Percentiles rank a stretch among this genome's conserved stretches.
Evolutionary conservation across 1,140 invertebrate species (phyloP).

Genomic region (Bombyx mori): ASM3026992v2 NC_085120.1:3168001-3168500

Average conservation of each 20-base stretch:
- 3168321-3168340: slow-evolving; percentile 41
- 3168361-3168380: slow-evolving; percentile 51
- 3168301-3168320: slow-evolving; percentile 23
- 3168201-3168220: slow-evolving; percentile 63
- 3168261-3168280: slow-evolving; percentile 18
- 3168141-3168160: slow-evolving; percentile 66
- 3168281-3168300: slow-evolving; percentile 26
- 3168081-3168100: slow-evolving; percentile 47
- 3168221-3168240: slow-evolving; percentile 36
- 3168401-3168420: slow-evolving; percentile 49
- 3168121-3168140: slow-evolving; percentile 69
- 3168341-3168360: slow-evolving; percentile 63
- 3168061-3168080: slow-evolving; percentile 22
- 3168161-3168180: slow-evolving; percentile 62
- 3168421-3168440: slow-evolving; percentile 62
- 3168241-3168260: slow-evolving; percentile 13
- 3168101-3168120: slow-evolving; percentile 54
- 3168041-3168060: slow-evolving; percentile 39
- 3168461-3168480: slow-evolving; percentile 53
- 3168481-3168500: slow-evolving; percentile 52
- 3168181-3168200: slow-evolving; percentile 68
- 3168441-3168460: slow-evolving; percentile 51
- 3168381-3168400: slow-evolving; percentile 39
- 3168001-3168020: slow-evolving; percentile 70
- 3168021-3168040: slow-evolving; percentile 64